A percentile compares a stretch with the other conserved stretches of the same genome.
These are phyloP conservation scores for Shargacucullia verbasci DNA, from an alignment of 2,888 invertebrate genomes.

Conservation along the genomic window DNA sequence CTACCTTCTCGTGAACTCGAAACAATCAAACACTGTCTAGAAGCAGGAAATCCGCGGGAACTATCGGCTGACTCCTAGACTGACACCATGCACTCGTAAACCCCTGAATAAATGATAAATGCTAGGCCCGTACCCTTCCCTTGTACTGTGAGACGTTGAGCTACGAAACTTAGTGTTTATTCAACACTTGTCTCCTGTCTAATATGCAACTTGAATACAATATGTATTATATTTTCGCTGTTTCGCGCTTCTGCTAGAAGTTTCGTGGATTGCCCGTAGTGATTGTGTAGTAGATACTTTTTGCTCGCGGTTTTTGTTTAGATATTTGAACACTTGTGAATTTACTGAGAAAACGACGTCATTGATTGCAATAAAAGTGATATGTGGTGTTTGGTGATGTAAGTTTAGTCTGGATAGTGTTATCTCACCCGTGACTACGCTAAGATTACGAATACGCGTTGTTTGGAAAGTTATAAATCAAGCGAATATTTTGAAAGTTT, in stretches of 20 bases:
- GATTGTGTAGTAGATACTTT: no score
- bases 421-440: constrained; percentile 19
- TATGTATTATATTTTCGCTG: constrained; percentile 16
- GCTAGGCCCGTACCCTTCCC: constrained; percentile 66
- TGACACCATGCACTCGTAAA: constrained; percentile 68
- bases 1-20: constrained; percentile 15
- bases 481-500: background rate
- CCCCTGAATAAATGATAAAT: constrained; percentile 82
- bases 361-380: constrained; percentile 20
- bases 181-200: constrained; percentile 46
- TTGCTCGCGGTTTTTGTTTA: no score
- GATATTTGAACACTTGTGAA: background rate
- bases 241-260: constrained; percentile 2
- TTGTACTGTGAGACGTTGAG: constrained; percentile 56
- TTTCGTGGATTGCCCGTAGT: background rate
- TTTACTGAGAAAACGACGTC: constrained; percentile 17
- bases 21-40: constrained; percentile 59
- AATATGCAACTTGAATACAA: constrained; percentile 16
- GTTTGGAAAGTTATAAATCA: constrained; percentile 35
- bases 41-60: constrained; percentile 50
- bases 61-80: constrained; percentile 67
- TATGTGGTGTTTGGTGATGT: constrained; percentile 30
- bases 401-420: constrained; percentile 36
- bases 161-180: constrained; percentile 59
- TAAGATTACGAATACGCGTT: constrained; percentile 18